Evolutionary conservation across 2,113 vertebrate genomes (phyloP).

Genomic region (cattle (Bos taurus)): DNA sequence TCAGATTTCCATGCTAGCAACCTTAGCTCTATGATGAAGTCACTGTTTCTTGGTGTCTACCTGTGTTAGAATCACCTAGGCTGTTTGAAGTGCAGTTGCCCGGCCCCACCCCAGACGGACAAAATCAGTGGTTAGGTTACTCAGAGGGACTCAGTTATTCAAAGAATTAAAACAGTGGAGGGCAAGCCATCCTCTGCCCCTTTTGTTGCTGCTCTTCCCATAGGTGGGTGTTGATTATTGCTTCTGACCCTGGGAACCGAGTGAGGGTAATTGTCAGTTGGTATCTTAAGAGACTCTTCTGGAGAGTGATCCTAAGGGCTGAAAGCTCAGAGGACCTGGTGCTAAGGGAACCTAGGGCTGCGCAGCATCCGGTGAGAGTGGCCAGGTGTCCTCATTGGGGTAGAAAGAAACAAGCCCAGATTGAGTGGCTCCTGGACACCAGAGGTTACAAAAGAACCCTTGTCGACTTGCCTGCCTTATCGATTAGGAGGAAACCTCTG

Average conservation of each 20-base stretch:
- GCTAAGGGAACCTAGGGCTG: neutral
- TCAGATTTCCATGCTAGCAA: neutral
- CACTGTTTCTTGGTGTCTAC: neutral
- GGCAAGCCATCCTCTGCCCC: neutral
- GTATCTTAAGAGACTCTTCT: neutral
- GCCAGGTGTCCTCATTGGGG: neutral
- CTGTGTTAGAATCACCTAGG: neutral
- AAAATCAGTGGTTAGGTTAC: neutral
- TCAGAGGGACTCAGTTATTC: neutral
- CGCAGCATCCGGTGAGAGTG: neutral
- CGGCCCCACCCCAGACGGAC: neutral
- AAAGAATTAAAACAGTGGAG: neutral
- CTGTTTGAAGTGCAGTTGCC: neutral
- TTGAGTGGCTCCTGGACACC: neutral
- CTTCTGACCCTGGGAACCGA: neutral
- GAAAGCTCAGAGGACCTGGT: neutral
- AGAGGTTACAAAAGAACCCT: neutral
- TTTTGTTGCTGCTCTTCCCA: neutral
- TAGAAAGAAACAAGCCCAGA: neutral
- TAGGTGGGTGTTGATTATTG: neutral
- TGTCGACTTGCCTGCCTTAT: rapidly evolving
- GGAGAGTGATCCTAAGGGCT: neutral
- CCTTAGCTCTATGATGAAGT: neutral
- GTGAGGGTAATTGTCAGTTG: neutral
- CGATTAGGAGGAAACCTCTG: neutral